Percentiles rank a stretch among this genome's conserved stretches.
Evolutionary conservation across 2,797 vertebrate genomes (phyloP).

Genomic region (Etheostoma perlongum): DNA sequence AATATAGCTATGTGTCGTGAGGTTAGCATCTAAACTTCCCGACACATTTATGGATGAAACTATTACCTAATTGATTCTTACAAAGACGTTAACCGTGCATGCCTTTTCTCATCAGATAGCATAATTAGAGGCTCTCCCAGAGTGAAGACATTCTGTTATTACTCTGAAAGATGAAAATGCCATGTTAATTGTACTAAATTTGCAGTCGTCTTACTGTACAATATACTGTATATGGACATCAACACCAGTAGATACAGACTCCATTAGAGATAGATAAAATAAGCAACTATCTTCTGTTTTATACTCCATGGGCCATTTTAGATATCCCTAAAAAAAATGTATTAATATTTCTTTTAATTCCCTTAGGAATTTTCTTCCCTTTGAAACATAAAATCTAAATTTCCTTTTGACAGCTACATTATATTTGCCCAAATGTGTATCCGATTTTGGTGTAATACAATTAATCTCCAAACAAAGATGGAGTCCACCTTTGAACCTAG

Average conservation of each 20-base stretch:
- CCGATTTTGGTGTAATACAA: neutral
- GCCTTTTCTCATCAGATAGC: slow-evolving; percentile 28
- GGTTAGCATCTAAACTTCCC: neutral
- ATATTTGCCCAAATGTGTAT: neutral
- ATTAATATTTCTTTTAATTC: neutral
- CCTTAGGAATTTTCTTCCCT: neutral
- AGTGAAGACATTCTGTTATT: slow-evolving; percentile 1
- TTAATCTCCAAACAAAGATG: neutral
- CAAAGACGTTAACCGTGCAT: neutral
- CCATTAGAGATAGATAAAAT: slow-evolving; percentile 13
- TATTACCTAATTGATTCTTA: slow-evolving; percentile 5
- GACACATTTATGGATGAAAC: neutral
- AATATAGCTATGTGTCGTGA: neutral
- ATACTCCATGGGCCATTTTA: slow-evolving; percentile 3
- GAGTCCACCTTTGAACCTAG: neutral
- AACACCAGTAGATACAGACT: slow-evolving; percentile 3
- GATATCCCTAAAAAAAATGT: slow-evolving; percentile 1
- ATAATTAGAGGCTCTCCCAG: slow-evolving; percentile 24
- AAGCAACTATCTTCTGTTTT: slow-evolving; percentile 15
- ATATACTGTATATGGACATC: slow-evolving; percentile 11
- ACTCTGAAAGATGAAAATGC: slow-evolving; percentile 30
- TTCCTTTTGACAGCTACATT: neutral
- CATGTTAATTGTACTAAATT: slow-evolving; percentile 40
- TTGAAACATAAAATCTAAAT: neutral
- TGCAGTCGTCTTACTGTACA: neutral